Base-by-base conservation (phyloP, 2,888 invertebrate species). In the Oscheius sp. region DNA sequence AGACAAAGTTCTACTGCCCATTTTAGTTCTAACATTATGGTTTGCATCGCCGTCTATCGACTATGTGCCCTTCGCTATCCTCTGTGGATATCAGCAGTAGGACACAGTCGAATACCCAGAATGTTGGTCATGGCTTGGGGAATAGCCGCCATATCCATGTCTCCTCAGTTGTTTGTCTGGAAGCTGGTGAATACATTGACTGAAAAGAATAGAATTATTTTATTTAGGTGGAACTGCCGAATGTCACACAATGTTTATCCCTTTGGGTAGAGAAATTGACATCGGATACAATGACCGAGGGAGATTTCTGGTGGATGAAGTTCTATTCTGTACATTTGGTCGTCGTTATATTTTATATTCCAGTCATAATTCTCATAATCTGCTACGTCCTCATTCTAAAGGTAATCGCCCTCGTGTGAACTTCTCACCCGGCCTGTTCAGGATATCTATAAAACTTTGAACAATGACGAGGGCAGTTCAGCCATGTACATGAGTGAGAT, bases 1-100 rank as follows among this genome's bases (percentile, higher is more conserved):
- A 21, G 7, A 35, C 35, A 6, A 35, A 35, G 35, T 35, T 35
- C 9, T 27, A n/a, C n/a, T n/a, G n/a, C n/a, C n/a, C n/a, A n/a
- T 74, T 76, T 9, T 75, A 84, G 84, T 59, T 83, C 83, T 7
- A 84, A 83, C 66, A 78, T 84, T 61, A 82, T 84, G 83, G 83
- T 84, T 1, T 82, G 83, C 74, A 83, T 84, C n/a, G 84, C 84
- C 1, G 73, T 84, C 6, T 83, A 84, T 59, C 84, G 84, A n/a
- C 77, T 84, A 9, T 81, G 76, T 6, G 83, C 84, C 9, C 77
- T 84, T 3, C 77, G 83, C 16, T 80, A 81, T 43, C 84, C 84
- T 0, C 72, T 84, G 0, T 80, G 80, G 79, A 80, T 84, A 27
- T 78, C 78, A 13, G 83, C 83, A 0, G 80, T 80, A 12, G 84